phyloP scores from a whole-genome alignment of 2,888 invertebrate species.

The Germaria angustata region DNA sequence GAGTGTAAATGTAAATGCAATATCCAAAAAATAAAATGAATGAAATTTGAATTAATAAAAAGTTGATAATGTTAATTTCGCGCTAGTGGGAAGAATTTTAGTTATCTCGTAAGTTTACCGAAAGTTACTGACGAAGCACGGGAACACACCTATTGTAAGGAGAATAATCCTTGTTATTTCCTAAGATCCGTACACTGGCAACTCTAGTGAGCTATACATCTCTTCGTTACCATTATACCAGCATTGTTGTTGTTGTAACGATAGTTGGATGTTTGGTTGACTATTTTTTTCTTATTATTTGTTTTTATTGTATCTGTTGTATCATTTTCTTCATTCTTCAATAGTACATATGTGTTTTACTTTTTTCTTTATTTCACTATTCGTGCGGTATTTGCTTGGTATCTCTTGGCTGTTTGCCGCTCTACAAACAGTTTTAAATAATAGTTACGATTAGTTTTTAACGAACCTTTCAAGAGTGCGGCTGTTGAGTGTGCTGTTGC shows the following conservation, averaged over 20 bases:
- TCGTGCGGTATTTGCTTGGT: slow-evolving; percentile 32
- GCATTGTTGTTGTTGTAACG: slow-evolving; percentile 38
- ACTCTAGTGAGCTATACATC: slow-evolving; percentile 29
- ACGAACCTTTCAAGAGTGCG: slow-evolving; percentile 62
- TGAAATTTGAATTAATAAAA: no score
- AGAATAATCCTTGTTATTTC: background rate
- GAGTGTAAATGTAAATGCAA: no score
- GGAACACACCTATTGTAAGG: no score
- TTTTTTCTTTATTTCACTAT: slow-evolving; percentile 29
- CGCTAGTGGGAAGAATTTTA: no score
- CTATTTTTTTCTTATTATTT: slow-evolving; percentile 12
- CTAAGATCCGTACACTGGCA: background rate
- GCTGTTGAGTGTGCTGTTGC: slow-evolving; percentile 52
- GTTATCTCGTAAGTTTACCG: no score
- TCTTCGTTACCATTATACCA: slow-evolving; percentile 38
- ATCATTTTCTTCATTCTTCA: slow-evolving; percentile 39
- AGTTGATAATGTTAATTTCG: no score
- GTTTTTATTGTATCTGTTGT: slow-evolving; percentile 24
- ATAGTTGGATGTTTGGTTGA: slow-evolving; percentile 39
- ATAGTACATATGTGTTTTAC: background rate
- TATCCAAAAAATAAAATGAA: no score
- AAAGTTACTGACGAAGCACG: no score
- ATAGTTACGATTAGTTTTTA: slow-evolving; percentile 62
- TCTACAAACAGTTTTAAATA: slow-evolving; percentile 58
- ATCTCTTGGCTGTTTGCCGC: slow-evolving; percentile 36